Base-by-base conservation (phyloP, 2,797 vertebrate species). In the Meriones psammophilus region DNA sequence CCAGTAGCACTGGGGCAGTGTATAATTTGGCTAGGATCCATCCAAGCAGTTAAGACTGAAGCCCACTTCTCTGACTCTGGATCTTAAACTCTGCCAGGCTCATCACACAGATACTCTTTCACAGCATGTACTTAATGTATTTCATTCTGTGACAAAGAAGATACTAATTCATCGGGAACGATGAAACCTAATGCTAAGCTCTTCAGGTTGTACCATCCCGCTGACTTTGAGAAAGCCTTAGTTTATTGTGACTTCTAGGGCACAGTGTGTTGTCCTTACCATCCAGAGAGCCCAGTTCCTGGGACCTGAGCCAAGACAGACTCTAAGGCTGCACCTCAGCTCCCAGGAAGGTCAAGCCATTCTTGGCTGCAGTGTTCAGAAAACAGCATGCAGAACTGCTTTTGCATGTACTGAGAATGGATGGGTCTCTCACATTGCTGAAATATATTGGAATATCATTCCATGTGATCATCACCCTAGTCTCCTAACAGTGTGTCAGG, bases 81-180 rank as follows among this genome's bases (percentile, higher is more conserved):
- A 90, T 88, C 73, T 88, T 83, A 56, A 10, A 60, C 50, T 85
- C 69, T 93, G 42, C 83, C 76, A 89, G 87, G 79, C 76, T 88
- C 54, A 78, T 60, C 36, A 83, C 18, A 78, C 28, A 68, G 33
- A 54, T 60, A 15, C 56, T 90, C 42, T 95, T 94, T 62, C 77
- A 12, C 10, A 92, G 89, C 1, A 1, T 24, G 18, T 5, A 5
- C 64, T 90, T 93, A 86, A 81, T 42, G 26, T 30, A 28, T 89
- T 92, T 95, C 39, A 20, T 92, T 97, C 89, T 69, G 68, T 62
- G 36, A 88, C 50, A 56, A 81, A 83, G 76, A 89, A 42, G 73
- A 86, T 76, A 22, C 36, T 95, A 62, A 96, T 93, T 88, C 71
- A 86, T 0, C 42, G 68, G 36, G 36, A 93, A 88, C 50, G 88